phyloP scores from a whole-genome alignment of 2,113 vertebrate genomes.

The Trogon surrucura region DNA sequence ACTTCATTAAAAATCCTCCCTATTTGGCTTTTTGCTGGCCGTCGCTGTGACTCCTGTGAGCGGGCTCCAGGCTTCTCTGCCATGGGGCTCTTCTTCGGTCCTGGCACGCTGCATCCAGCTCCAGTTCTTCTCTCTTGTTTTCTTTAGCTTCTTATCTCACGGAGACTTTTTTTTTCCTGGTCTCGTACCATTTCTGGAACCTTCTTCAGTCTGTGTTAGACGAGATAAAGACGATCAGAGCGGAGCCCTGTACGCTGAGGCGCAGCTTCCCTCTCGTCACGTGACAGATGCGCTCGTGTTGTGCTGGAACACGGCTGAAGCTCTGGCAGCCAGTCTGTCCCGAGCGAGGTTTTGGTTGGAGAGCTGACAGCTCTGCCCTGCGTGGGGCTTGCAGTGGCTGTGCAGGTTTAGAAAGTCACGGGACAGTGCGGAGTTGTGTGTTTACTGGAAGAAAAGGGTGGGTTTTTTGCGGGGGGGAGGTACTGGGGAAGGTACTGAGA shows the following conservation, averaged over 20 bases:
- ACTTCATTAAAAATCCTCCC: neutral
- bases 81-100: neutral
- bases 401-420: neutral
- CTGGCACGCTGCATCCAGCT: neutral
- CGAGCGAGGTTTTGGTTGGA: neutral
- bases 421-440: neutral
- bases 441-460: neutral
- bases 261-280: neutral
- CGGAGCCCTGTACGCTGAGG: neutral
- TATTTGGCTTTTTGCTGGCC: neutral
- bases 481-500: neutral
- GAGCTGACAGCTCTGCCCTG: neutral
- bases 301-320: neutral
- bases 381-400: neutral
- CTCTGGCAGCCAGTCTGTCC: neutral
- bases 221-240: neutral
- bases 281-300: neutral
- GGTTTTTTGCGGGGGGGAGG: neutral
- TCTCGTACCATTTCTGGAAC: neutral
- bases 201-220: neutral
- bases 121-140: neutral
- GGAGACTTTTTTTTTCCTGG: neutral
- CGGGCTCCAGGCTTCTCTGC: neutral
- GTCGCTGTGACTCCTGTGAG: rapidly evolving
- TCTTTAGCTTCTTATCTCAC: neutral